Conservation (phyloP, 2,113 vertebrate species). For the Caloenas nicobarica region DNA sequence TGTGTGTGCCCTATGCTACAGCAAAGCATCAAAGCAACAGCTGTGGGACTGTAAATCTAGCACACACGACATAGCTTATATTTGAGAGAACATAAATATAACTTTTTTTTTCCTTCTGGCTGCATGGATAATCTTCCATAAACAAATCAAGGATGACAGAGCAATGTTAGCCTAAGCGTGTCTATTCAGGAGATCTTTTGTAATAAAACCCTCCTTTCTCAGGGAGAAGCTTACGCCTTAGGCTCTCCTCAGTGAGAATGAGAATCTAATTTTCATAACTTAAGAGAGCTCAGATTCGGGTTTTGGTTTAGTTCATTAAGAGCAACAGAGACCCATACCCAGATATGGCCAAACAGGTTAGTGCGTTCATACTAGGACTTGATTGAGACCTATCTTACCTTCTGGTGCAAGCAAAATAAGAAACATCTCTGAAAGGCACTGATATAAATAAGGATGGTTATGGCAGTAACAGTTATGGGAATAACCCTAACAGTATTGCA, state of each 20-base stretch:
- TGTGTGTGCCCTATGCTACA: neutral
- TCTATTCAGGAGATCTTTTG: neutral
- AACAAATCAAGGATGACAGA: slow-evolving; percentile 16
- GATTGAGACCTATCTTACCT: neutral
- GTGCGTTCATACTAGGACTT: neutral
- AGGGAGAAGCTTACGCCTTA: neutral
- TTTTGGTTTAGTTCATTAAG: neutral
- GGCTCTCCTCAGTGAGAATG: neutral
- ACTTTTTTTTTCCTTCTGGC: slow-evolving; percentile 14
- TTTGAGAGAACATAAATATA: neutral
- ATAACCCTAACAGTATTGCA: neutral
- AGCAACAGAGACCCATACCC: neutral
- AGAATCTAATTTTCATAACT: slow-evolving; percentile 19
- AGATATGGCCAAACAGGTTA: neutral
- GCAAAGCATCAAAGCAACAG: neutral
- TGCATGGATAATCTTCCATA: slow-evolving; percentile 25
- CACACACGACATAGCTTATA: neutral
- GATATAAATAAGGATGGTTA: neutral
- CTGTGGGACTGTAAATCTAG: neutral
- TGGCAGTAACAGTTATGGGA: neutral
- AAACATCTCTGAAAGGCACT: neutral
- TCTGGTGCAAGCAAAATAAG: neutral
- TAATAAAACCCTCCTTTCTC: neutral
- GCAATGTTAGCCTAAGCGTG: neutral
- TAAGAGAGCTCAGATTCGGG: neutral